Percentiles rank a stretch among this genome's conserved stretches.
phyloP scores from a whole-genome alignment of 2,888 invertebrate genomes.

The Gastracanthus pulcherrimus region DNA sequence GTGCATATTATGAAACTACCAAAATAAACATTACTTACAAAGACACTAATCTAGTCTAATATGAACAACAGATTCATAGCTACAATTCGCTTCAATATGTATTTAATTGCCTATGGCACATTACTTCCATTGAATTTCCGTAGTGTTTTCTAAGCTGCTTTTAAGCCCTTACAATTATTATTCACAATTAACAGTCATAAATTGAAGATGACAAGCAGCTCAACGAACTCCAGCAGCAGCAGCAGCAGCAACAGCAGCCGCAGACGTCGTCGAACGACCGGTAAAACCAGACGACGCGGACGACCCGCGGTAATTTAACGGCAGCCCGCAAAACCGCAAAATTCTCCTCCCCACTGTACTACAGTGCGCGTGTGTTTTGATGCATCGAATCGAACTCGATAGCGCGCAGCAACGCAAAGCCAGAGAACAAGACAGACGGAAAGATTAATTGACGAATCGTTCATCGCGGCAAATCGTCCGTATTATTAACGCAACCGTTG shows the following conservation, averaged over 20 bases:
- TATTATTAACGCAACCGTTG: constrained; percentile 27
- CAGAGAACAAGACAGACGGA: neutral
- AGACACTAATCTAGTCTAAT: no score
- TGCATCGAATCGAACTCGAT: constrained; percentile 4
- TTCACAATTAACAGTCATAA: neutral
- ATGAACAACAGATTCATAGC: no score
- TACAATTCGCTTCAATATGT: no score
- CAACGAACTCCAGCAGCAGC: no score
- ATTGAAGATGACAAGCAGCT: neutral
- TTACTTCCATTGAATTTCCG: no score
- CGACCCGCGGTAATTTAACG: constrained; percentile 3
- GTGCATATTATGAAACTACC: no score
- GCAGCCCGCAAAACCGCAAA: constrained; percentile 17
- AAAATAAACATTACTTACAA: no score
- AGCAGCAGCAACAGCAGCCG: neutral
- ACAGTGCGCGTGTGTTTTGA: constrained; percentile 22
- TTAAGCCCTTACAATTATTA: neutral
- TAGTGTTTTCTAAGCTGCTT: no score
- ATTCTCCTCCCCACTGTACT: neutral
- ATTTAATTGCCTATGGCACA: no score
- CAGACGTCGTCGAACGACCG: neutral
- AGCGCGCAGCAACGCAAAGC: neutral
- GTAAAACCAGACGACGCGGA: neutral
- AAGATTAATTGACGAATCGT: constrained; percentile 23
- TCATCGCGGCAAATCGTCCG: constrained; percentile 40